A percentile compares a stretch with the other conserved stretches of the same genome.
phyloP scores from a whole-genome alignment of 1,140 invertebrate genomes.

The Lepidostoma basale region DNA sequence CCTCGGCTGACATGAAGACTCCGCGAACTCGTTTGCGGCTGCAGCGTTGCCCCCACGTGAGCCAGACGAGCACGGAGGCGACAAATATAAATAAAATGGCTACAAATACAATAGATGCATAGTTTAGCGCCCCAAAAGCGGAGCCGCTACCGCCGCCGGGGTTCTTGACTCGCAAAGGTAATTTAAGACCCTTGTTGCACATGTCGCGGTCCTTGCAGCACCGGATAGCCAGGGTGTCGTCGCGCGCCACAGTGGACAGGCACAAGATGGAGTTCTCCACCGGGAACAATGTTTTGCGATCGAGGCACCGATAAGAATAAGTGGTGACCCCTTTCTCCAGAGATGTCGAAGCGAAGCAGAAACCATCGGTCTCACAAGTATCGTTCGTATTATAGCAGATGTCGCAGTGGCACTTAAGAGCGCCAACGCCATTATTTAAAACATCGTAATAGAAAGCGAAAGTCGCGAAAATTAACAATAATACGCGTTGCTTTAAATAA shows the following conservation, averaged over 20 bases:
- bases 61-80: conserved; percentile 65
- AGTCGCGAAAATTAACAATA: too few relatives aligned
- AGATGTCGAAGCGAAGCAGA: conserved; percentile 81
- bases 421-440: too few relatives aligned
- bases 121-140: too few relatives aligned
- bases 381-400: conserved; percentile 77
- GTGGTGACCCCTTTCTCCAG: conserved; percentile 66
- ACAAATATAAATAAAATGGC: too few relatives aligned
- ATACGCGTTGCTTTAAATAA: too few relatives aligned
- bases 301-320: conserved; percentile 70
- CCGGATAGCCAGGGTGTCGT: conserved; percentile 65
- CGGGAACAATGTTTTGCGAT: conserved; percentile 50
- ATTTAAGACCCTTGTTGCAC: conserved; percentile 65
- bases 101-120: too few relatives aligned
- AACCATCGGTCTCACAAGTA: conserved; percentile 87
- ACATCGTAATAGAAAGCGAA: too few relatives aligned
- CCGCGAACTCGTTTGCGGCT: conserved; percentile 51
- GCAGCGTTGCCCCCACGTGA: conserved; percentile 52
- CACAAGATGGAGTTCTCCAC: conserved; percentile 54
- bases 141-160: too few relatives aligned
- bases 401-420: conserved; percentile 77
- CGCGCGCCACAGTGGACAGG: conserved; percentile 50
- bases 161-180: too few relatives aligned
- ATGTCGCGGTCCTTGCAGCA: conserved; percentile 73
- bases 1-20: conserved; percentile 59